Conservation (phyloP, 2,888 invertebrate species). For the Hirtodrosophila confusa region DNA sequence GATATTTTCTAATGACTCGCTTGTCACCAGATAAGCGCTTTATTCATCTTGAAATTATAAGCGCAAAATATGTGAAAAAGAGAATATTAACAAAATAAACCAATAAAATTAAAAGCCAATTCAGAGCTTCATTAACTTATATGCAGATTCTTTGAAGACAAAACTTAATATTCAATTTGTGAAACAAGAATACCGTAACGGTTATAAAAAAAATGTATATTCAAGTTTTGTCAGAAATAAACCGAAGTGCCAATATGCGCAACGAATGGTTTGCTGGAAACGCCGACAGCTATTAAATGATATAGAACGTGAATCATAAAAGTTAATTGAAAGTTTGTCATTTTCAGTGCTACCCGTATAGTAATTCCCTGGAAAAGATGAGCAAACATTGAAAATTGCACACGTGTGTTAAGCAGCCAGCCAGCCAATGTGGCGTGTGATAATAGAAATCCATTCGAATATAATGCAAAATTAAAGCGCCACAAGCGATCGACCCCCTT, state of each 20-base stretch:
- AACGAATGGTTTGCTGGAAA: slow-evolving; percentile 6
- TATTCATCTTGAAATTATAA: too few species aligned
- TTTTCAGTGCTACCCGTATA: slow-evolving; percentile 37
- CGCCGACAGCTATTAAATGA: not conserved
- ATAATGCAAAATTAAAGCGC: slow-evolving; percentile 63
- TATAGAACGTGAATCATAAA: slow-evolving; percentile 27
- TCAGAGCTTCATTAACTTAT: too few species aligned
- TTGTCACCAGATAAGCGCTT: too few species aligned
- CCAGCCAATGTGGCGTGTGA: slow-evolving; percentile 59
- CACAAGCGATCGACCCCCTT: slow-evolving; percentile 36
- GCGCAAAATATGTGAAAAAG: too few species aligned
- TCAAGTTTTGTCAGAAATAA: not conserved
- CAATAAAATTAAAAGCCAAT: too few species aligned
- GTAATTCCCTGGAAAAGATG: slow-evolving; percentile 45
- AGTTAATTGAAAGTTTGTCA: slow-evolving; percentile 10
- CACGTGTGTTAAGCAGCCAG: slow-evolving; percentile 16
- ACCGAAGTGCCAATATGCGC: not conserved
- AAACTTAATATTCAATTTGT: slow-evolving; percentile 1
- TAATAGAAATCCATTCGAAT: slow-evolving; percentile 44
- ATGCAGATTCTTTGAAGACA: too few species aligned
- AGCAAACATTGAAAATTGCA: slow-evolving; percentile 45
- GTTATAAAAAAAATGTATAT: not conserved
- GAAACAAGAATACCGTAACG: slow-evolving; percentile 17
- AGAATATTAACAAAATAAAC: too few species aligned
- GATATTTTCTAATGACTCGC: too few species aligned